A percentile compares a stretch with the other conserved stretches of the same genome.
Evolutionary conservation across 2,797 vertebrate species (phyloP).

Genomic region (Setipinna tenuifilis): DNA sequence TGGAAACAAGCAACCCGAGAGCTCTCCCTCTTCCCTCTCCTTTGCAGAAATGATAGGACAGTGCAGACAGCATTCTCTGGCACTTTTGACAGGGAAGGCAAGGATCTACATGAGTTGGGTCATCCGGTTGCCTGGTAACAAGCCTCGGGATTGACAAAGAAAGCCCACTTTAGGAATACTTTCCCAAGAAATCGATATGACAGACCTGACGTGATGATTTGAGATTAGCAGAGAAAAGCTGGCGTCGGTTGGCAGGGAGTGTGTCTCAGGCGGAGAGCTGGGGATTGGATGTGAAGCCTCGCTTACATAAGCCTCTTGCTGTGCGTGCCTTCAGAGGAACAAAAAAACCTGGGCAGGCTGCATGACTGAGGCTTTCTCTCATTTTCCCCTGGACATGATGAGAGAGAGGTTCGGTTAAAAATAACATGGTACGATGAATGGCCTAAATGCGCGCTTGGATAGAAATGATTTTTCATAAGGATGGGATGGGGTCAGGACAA

Average conservation of each 20-base stretch:
- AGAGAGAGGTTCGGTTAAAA: background rate
- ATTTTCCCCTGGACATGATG: slow-evolving; percentile 12
- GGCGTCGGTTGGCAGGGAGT: slow-evolving; percentile 69
- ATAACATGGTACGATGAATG: slow-evolving; percentile 19
- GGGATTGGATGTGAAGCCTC: slow-evolving; percentile 70
- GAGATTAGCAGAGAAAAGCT: slow-evolving; percentile 81
- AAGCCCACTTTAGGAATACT: slow-evolving; percentile 76
- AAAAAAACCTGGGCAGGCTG: slow-evolving; percentile 9
- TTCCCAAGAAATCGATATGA: slow-evolving; percentile 87
- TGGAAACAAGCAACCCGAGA: background rate
- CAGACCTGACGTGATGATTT: slow-evolving; percentile 82
- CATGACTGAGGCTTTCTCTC: slow-evolving; percentile 23
- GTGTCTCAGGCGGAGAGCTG: slow-evolving; percentile 71
- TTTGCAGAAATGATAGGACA: slow-evolving; percentile 20
- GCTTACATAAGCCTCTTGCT: slow-evolving; percentile 65
- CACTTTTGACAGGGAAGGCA: slow-evolving; percentile 63
- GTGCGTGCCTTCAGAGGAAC: slow-evolving; percentile 39
- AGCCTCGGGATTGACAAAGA: slow-evolving; percentile 79
- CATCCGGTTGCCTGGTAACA: slow-evolving; percentile 83
- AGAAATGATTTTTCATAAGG: slow-evolving; percentile 3
- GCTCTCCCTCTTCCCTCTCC: background rate
- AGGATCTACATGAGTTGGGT: slow-evolving; percentile 63
- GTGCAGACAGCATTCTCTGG: slow-evolving; percentile 56
- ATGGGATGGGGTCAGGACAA: background rate
- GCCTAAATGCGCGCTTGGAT: background rate